Conservation (phyloP, 2,113 vertebrate species). For the Euleptes europaea region DNA sequence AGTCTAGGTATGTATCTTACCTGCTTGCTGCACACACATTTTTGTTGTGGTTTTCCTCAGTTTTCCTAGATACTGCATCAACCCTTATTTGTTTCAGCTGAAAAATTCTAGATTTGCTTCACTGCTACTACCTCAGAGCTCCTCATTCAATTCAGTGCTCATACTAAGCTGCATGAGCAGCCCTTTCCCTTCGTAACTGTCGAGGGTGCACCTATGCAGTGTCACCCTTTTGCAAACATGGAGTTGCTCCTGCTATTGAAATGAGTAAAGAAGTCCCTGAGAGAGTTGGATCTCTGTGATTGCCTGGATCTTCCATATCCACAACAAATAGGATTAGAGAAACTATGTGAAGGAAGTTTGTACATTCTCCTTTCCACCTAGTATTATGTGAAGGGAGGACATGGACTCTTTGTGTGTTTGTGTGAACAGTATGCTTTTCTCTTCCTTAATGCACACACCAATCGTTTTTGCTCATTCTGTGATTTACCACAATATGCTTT, state of each 20-base stretch:
- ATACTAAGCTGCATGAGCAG: background rate
- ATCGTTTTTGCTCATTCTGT: background rate
- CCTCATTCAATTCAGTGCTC: background rate
- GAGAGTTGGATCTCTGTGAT: background rate
- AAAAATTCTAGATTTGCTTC: background rate
- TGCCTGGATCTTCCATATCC: background rate
- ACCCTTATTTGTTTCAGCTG: background rate
- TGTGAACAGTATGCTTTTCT: background rate
- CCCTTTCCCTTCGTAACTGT: background rate
- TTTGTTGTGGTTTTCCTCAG: background rate
- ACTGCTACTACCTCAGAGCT: background rate
- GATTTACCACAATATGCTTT: background rate
- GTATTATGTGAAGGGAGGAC: background rate
- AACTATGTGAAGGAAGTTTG: background rate
- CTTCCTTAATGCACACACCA: too few species aligned
- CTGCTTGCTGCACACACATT: background rate
- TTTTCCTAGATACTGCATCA: background rate
- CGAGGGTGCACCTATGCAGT: background rate
- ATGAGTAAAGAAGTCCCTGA: background rate
- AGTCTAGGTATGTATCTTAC: conserved; percentile 86
- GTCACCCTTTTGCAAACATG: background rate
- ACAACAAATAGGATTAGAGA: background rate
- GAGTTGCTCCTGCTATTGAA: background rate
- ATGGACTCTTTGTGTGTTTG: background rate
- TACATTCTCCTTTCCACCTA: background rate